Evolutionary conservation across 2,113 vertebrate genomes (phyloP).

Genomic region (Australoheros scitulus): DNA sequence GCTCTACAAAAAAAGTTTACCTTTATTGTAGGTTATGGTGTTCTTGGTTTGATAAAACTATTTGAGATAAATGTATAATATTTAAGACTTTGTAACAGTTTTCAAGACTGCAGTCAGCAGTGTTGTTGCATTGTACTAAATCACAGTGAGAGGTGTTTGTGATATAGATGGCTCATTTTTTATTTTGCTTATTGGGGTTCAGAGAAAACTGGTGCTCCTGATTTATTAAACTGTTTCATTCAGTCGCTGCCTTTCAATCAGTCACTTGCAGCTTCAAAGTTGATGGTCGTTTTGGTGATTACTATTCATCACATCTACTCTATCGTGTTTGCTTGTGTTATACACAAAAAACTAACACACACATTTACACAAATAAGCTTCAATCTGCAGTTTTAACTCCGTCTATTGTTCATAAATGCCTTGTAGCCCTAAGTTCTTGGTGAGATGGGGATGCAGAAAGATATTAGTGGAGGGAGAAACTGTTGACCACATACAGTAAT

Average conservation of each 20-base stretch:
- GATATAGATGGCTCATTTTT: neutral
- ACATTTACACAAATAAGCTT: constrained; percentile 4
- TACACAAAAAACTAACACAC: neutral
- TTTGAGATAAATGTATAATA: neutral
- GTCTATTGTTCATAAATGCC: constrained; percentile 49
- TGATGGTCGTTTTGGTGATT: constrained; percentile 17
- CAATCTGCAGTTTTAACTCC: constrained; percentile 1
- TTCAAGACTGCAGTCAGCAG: neutral
- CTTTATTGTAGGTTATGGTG: neutral
- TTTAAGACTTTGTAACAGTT: neutral
- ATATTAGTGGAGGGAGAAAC: neutral
- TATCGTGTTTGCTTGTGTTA: constrained; percentile 28
- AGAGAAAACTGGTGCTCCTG: neutral
- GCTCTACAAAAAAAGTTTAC: no score
- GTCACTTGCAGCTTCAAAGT: neutral
- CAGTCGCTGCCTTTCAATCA: constrained; percentile 9
- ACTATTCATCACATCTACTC: constrained; percentile 37
- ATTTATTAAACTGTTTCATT: constrained; percentile 6
- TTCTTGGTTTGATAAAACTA: neutral
- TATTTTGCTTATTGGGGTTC: neutral
- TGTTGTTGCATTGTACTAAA: neutral
- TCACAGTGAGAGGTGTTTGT: neutral
- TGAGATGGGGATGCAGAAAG: neutral
- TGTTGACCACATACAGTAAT: neutral
- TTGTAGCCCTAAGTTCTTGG: constrained; percentile 11